A percentile compares a stretch with the other conserved stretches of the same genome.
Evolutionary conservation across 2,113 vertebrate genomes (phyloP).

Genomic region (Cephalophus harveyi): DNA sequence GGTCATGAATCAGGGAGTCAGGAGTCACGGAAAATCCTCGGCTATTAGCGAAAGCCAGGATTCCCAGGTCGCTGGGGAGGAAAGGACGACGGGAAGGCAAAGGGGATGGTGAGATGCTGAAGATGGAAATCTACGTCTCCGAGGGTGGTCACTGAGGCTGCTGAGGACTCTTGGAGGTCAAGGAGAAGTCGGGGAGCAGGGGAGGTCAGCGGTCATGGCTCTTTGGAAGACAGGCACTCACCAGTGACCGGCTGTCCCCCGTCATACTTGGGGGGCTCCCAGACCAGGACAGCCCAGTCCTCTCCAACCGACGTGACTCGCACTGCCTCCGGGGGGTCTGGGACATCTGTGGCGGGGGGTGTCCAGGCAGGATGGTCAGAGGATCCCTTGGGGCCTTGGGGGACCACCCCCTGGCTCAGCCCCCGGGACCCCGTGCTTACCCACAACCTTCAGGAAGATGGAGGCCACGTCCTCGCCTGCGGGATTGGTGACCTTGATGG

Average conservation of each 20-base stretch:
- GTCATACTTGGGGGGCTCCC: conserved; percentile 88
- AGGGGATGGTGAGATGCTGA: neutral
- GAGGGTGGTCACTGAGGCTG: neutral
- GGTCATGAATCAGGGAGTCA: neutral
- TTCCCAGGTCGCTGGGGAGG: neutral
- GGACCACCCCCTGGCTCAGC: neutral
- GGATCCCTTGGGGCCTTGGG: rapidly evolving
- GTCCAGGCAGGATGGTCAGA: neutral
- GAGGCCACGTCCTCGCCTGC: conserved; percentile 86
- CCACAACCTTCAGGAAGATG: conserved; percentile 86
- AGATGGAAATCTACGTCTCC: neutral
- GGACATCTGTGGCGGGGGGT: conserved; percentile 82
- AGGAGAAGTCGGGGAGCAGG: neutral
- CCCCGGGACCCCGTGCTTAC: conserved; percentile 65
- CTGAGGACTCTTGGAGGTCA: neutral
- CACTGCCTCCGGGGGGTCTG: conserved; percentile 87
- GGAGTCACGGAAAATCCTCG: neutral
- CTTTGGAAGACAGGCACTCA: conserved; percentile 29
- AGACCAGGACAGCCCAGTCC: conserved; percentile 85
- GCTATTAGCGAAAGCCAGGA: neutral
- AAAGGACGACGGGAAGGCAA: neutral
- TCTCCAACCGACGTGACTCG: conserved; percentile 88
- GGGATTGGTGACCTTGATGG: conserved; percentile 88
- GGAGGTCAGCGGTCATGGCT: neutral
- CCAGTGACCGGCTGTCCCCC: conserved; percentile 89